Conservation (phyloP, 2,113 vertebrate genomes). For the Maylandia zebra region DNA sequence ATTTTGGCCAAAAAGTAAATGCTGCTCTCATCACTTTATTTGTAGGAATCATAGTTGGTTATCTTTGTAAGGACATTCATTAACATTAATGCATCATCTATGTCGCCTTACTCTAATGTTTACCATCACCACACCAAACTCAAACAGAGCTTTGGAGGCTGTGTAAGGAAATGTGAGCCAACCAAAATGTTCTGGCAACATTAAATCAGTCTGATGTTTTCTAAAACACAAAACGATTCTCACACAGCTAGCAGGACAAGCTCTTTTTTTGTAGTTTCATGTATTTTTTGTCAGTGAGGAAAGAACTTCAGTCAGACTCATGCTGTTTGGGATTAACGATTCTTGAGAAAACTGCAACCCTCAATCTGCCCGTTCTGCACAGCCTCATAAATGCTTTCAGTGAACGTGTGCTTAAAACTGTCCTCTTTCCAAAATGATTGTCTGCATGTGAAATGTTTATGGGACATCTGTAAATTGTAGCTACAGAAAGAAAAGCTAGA, state of each 20-base stretch:
- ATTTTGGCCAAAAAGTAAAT: not conserved
- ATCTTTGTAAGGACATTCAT: not conserved
- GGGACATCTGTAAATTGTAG: not conserved
- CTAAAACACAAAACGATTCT: accelerated
- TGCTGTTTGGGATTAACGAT: not conserved
- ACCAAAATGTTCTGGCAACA: not conserved
- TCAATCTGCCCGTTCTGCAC: not conserved
- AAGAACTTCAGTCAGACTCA: not conserved
- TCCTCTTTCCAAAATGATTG: not conserved
- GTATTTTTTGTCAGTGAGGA: not conserved
- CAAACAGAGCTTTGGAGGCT: not conserved
- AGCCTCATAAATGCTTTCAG: not conserved
- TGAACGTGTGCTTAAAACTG: not conserved
- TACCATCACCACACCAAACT: not conserved
- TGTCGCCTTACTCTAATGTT: not conserved
- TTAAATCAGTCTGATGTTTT: not conserved
- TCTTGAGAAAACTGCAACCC: not conserved
- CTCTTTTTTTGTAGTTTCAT: not conserved
- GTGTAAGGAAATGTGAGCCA: not conserved
- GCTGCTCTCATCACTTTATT: not conserved
- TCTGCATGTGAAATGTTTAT: not conserved
- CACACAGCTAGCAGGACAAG: accelerated
- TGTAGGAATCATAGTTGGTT: not conserved
- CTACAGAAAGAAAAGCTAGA: not conserved
- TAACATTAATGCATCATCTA: not conserved